A percentile compares a stretch with the other conserved stretches of the same genome.
Evolutionary conservation across 2,888 invertebrate species (phyloP).

Genomic region (Cyclophora albipunctata): DNA sequence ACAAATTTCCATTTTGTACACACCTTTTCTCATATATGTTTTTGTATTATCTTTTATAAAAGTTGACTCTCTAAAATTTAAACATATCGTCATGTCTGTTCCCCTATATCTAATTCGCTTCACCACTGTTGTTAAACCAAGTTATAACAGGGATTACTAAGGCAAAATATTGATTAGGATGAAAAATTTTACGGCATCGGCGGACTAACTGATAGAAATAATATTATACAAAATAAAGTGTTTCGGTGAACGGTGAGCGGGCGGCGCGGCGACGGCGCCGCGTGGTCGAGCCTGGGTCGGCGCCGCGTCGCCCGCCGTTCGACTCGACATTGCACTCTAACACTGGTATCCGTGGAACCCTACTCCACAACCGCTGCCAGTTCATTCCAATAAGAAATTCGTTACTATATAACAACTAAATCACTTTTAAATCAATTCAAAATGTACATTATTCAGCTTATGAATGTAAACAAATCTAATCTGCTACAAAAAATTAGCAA

Average conservation of each 20-base stretch:
- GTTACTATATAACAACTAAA: conserved; percentile 74
- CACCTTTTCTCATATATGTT: conserved; percentile 69
- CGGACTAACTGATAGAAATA: conserved; percentile 52
- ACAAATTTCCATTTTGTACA: conserved; percentile 76
- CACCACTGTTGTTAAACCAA: conserved; percentile 65
- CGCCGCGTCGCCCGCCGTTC: conserved; percentile 1
- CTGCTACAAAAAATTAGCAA: conserved; percentile 75
- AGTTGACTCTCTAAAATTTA: conserved; percentile 74
- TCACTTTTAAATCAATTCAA: conserved; percentile 75
- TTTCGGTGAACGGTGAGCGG: conserved; percentile 63
- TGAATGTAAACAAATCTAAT: conserved; percentile 71
- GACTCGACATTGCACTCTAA: conserved; percentile 55
- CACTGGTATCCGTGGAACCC: conserved; percentile 63
- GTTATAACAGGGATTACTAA: conserved; percentile 61
- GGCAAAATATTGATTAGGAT: conserved; percentile 65
- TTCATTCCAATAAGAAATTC: conserved; percentile 69
- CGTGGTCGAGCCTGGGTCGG: not conserved
- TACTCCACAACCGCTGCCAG: conserved; percentile 58
- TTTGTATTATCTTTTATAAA: conserved; percentile 72
- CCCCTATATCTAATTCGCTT: conserved; percentile 72
- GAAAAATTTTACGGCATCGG: conserved; percentile 38
- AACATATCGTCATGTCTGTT: conserved; percentile 74
- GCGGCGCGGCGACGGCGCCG: conserved; percentile 15
- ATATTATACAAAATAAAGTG: conserved; percentile 60
- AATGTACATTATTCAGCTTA: conserved; percentile 73